phyloP scores from a whole-genome alignment of 2,797 vertebrate species.

The Falco cherrug region DNA sequence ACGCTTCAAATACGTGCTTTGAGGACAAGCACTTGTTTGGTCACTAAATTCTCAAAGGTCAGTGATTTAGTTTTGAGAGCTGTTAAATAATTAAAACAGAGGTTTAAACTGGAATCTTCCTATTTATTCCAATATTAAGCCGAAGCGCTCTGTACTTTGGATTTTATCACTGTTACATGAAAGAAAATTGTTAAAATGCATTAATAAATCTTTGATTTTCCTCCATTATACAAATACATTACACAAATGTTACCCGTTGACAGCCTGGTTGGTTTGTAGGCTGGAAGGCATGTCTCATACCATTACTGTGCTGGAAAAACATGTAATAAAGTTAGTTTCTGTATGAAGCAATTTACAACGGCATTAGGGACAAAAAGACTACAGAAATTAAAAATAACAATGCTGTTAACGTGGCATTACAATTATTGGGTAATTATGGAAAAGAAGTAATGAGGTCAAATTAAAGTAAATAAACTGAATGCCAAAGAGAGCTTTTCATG shows the following conservation, averaged over 20 bases:
- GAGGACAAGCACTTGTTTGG: conserved; percentile 37
- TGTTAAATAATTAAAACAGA: conserved; percentile 69
- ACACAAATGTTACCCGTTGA: neutral
- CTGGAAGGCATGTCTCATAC: neutral
- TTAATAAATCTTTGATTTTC: neutral
- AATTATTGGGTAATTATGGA: neutral
- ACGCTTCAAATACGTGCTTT: neutral
- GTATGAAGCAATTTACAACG: neutral
- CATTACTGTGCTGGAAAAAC: neutral
- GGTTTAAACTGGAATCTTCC: conserved; percentile 19
- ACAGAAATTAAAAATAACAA: neutral
- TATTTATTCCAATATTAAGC: conserved; percentile 35
- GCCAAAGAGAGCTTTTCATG: neutral
- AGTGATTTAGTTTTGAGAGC: conserved; percentile 47
- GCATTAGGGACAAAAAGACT: neutral
- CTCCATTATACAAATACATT: neutral
- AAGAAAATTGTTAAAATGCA: neutral
- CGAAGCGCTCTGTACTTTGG: conserved; percentile 4
- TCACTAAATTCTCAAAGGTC: conserved; percentile 62
- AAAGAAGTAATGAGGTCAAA: neutral
- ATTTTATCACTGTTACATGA: neutral
- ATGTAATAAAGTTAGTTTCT: neutral
- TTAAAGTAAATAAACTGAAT: neutral
- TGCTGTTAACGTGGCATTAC: neutral
- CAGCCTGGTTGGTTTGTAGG: neutral